Base-by-base conservation (phyloP, 92 coral and sea anemone species). In the Bergia sp. region DNA sequence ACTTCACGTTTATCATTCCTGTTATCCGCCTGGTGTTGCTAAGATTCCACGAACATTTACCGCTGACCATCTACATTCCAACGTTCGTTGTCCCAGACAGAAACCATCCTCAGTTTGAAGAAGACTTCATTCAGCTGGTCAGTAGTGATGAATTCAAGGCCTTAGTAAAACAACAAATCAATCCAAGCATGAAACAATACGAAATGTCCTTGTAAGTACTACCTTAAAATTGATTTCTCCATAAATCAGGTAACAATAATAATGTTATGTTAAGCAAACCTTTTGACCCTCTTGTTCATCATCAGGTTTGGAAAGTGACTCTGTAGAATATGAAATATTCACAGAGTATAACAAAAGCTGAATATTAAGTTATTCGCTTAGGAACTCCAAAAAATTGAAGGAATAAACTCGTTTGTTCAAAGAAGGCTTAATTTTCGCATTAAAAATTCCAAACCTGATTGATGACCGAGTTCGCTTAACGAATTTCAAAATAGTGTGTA, bases 11-110 rank as follows among this genome's bases (percentile, higher is more conserved):
- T 91, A 97, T 96, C 82, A 89, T 95, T 37, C 99, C 99, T 37
- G 91, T 97, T 65, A 82, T 97, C 47, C 99, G 99, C 73, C 73
- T 95, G 66, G 81, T 97, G 69, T 92, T 97, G 61, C 89, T 92
- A 73, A 94, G 91, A 77, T 97, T 94, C 88, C 95, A 90, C 73
- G 95, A 97, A 16, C 93, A 87, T 65, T 77, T 97, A 77, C 99
- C 99, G 84, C 93, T 97, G 95, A 89, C 91, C 85, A 95, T 92
- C 84, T 97, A 97, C 92, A 89, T 97, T 77, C 99, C 99, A 15
- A 79, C 94, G 69, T 96, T 96, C 80, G 91, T 94, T 10, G 91
- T 92, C 80, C 90, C 92, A 58, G 95, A 89, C 76, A 73, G 86
- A 67, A 85, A 89, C 11, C 92, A 90, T 45, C 91, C 88, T 38